phyloP scores from a whole-genome alignment of 1,140 invertebrate species.

The Euwallacea fornicatus region DNA sequence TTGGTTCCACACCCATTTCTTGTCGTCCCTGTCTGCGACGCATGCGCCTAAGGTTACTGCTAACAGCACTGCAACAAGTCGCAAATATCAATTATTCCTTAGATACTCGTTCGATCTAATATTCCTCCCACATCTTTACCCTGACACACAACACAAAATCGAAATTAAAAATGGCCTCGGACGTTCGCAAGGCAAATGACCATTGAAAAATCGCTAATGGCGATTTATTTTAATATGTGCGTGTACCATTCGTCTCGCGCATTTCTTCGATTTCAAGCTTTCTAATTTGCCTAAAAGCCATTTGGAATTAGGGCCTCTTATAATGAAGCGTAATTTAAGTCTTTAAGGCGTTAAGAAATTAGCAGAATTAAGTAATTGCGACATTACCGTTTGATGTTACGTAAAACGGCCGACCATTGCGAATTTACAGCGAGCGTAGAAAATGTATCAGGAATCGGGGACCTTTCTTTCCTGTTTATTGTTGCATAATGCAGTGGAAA shows the following conservation, averaged over 20 bases:
- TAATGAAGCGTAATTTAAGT: background rate
- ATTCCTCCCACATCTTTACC: conserved; percentile 3
- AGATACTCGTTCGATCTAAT: background rate
- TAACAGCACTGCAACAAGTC: conserved; percentile 16
- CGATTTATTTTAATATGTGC: too few relatives aligned
- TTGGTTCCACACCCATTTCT: conserved; percentile 54
- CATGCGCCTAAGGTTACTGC: conserved; percentile 6
- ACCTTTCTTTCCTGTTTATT: too few relatives aligned
- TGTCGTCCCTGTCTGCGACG: conserved; percentile 37
- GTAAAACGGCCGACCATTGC: background rate
- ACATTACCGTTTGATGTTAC: conserved; percentile 3
- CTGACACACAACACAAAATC: background rate
- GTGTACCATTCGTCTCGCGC: too few relatives aligned
- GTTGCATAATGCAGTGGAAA: too few relatives aligned
- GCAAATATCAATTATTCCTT: background rate
- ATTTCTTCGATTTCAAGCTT: too few relatives aligned
- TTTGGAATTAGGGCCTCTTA: too few relatives aligned
- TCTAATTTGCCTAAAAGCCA: too few relatives aligned
- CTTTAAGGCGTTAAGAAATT: conserved; percentile 1
- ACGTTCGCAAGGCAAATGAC: background rate
- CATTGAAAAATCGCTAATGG: too few relatives aligned
- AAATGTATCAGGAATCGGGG: too few relatives aligned
- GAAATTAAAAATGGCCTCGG: background rate
- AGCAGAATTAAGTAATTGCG: background rate
- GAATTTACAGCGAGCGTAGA: too few relatives aligned